Base-by-base conservation (phyloP, 2,888 invertebrate genomes). In the Osedax fenrisi region DNA sequence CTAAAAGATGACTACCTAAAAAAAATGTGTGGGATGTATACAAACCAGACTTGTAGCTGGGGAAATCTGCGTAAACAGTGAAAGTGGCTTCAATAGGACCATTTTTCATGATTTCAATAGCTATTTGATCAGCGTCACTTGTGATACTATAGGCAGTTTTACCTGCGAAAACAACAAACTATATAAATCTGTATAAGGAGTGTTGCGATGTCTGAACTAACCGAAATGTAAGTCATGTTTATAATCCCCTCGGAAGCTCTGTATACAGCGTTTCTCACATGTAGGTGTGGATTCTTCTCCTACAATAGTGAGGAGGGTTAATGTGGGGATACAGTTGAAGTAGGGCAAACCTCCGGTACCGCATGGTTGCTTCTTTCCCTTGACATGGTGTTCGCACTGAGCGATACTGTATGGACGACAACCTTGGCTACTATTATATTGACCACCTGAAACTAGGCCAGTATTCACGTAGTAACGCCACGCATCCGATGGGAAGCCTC, bases 71-170 rank as follows among this genome's bases (percentile, higher is more conserved):
- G 76, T 91, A 94, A 1, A 94, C 94, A 0, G 89, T 89, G 82
- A 94, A 93, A 0, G 91, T 91, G 0, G 88, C 94, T 86, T 93
- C 93, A 0, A 94, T 92, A 0, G 94, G 93, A 22, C 92, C 94
- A 84, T 92, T 90, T 61, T 87, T 88, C 86, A 89, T 89, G 76
- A 94, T 89, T 84, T 94, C 94, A n/a, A 88, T 87, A 85, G 88
- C 90, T 80, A 94, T 93, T 78, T 90, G 88, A 1, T 87, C 85
- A 27, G 88, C 89, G 70, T 89, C 87, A 17, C 87, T 86, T 2
- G 83, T 82, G 3, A 92, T 80, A 22, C 79, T 79, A 79, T 85
- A 86, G 3, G 83, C 79, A 21, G 78, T 23, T 41, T 26, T 25
- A 56, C 76, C 78, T 79, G 73, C 21, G 74, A 75, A 26, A 17